Evolutionary conservation across 30 jellyfish, hydroid and myxozoan species (phyloP), one percentile per base, ranked within the genome.

Genomic region (Pelagia noctiluca): DNA sequence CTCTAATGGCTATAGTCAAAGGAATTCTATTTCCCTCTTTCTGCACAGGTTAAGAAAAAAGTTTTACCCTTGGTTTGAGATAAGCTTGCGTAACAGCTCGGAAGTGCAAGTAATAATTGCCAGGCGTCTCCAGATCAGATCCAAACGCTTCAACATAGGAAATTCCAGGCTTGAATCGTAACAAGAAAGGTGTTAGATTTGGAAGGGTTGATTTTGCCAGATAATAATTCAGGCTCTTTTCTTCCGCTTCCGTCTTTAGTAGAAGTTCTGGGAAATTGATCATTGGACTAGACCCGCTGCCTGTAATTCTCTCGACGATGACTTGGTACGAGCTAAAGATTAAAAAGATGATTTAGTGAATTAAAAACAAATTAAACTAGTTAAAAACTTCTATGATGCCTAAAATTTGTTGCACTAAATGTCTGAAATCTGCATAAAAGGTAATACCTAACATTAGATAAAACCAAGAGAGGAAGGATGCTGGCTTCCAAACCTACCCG

Each of bases 111-210:
- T 11, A 61, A 70, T 87, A 87, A 1, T 54, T 65, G 76, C 96
- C 96, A 25, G 96, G 96, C 12, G 88, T 76, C 12, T 68, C 76
- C 0, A 87, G 65, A 12, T 77, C 84, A n/a, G 50, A 52, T 12
- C 38, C 35, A 0, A 87, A 36, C 1, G 85, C 86, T 24, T 77
- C 82, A 23, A 87, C 91, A 47, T 12, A 10, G 4, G 83, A 75
- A 4, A 28, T 52, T 8, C 96, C 96, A 65, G 96, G 96, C 22
- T 31, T 31, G 24, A 87, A 21, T 31, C 54, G 49, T n/a, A 76
- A 29, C 13, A 30, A 2, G 24, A 42, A 38, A 2, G 89, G 89
- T 67, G 48, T 76, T 11, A 35, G 50, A 3, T 25, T 29, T 11
- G 84, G 76, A 2, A 0, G 22, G 3, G 4, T 35, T 4, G 33